phyloP scores from a whole-genome alignment of 1,140 invertebrate species.

The Listronotus bonariensis region DNA sequence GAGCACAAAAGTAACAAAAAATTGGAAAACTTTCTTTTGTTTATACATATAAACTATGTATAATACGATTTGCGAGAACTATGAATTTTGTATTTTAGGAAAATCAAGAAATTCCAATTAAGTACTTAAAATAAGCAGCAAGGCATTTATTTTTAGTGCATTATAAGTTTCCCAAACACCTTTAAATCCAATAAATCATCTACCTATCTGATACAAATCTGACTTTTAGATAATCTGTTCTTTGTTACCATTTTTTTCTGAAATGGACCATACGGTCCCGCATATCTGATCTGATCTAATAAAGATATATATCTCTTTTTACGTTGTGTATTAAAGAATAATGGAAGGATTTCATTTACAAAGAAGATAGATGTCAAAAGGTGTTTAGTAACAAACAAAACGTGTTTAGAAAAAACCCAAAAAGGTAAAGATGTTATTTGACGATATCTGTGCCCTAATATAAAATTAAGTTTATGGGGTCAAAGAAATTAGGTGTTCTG shows the following conservation, averaged over 20 bases:
- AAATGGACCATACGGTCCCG: conserved; percentile 27
- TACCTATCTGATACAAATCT: conserved; percentile 21
- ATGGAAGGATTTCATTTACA: conserved; percentile 26
- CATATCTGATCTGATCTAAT: conserved; percentile 28
- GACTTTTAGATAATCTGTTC: conserved; percentile 28
- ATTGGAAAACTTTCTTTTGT: too few species aligned
- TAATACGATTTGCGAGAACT: too few species aligned
- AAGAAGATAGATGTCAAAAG: conserved; percentile 31
- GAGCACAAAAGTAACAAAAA: too few species aligned
- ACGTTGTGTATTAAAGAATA: conserved; percentile 21
- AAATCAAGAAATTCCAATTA: too few species aligned
- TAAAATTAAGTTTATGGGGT: too few species aligned
- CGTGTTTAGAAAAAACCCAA: conserved; percentile 16
- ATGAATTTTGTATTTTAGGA: too few species aligned
- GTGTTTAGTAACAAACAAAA: conserved; percentile 28
- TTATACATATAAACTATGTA: too few species aligned
- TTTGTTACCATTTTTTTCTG: conserved; percentile 19
- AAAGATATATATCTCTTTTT: conserved; percentile 32
- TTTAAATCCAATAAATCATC: conserved; percentile 24
- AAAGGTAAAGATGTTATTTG: conserved; percentile 18
- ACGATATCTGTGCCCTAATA: background rate
- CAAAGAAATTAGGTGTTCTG: too few species aligned
- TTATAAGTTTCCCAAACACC: conserved; percentile 15
- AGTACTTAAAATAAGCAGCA: too few species aligned
- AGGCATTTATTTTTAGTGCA: too few species aligned